Conservation (phyloP, 2,888 invertebrate species). For the Adelognathus sp. region DNA sequence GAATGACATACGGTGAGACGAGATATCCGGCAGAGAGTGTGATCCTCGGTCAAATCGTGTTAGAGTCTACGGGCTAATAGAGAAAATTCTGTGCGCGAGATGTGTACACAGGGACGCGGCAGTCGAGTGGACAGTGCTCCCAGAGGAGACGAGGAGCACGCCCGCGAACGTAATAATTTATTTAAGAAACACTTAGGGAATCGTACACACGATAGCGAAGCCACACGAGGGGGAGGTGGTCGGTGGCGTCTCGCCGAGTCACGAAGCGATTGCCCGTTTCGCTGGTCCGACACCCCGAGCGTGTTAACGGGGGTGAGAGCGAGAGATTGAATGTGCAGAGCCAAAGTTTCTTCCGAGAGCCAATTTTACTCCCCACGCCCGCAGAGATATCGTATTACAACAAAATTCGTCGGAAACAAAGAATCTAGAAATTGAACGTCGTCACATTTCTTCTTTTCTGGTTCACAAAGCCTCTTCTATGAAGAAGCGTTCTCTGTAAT, state of each 20-base stretch:
- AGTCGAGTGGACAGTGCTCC: constrained; percentile 39
- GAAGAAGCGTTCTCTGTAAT: too few relatives aligned
- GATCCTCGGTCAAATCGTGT: constrained; percentile 57
- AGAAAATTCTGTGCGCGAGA: background rate
- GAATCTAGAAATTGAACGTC: background rate
- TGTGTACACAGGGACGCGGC: background rate
- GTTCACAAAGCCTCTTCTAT: too few relatives aligned
- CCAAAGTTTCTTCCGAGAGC: background rate
- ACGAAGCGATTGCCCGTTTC: constrained; percentile 45
- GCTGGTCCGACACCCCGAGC: constrained; percentile 19
- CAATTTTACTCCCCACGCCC: background rate
- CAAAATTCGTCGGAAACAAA: background rate
- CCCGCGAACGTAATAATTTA: constrained; percentile 54
- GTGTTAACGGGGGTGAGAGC: constrained; percentile 27
- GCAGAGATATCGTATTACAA: background rate
- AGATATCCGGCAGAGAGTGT: constrained; percentile 38
- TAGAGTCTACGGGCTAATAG: constrained; percentile 43
- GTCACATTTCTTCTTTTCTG: background rate
- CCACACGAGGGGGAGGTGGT: background rate
- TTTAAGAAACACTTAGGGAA: constrained; percentile 57
- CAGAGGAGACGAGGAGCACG: constrained; percentile 10
- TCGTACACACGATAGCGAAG: constrained; percentile 14
- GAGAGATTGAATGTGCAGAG: constrained; percentile 17
- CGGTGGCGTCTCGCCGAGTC: constrained; percentile 24
- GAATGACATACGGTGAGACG: constrained; percentile 21